Evolutionary conservation across 1,140 invertebrate genomes (phyloP), one percentile per base, ranked within the genome.

Genomic region (Doryteuthis pealeii): DNA sequence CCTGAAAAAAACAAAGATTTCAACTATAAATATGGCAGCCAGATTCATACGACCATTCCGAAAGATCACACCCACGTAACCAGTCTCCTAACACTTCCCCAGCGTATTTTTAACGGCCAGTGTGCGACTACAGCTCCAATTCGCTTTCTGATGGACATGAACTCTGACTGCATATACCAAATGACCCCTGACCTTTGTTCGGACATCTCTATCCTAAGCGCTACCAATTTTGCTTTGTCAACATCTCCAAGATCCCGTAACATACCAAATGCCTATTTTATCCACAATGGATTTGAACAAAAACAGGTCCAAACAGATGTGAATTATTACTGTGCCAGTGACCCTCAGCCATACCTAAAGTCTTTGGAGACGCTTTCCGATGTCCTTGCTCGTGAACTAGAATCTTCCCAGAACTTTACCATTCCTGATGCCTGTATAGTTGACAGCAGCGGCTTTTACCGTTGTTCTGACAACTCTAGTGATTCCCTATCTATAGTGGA

Each of bases 61-160:
- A 40, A 40, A 5, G 35, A 10, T 40, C 10, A 5, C 10, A 40
- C 3, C 10, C 35, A 3, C 3, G 35, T 40, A 40, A 3, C 35
- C 3, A 40, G 80, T 0, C 73, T 70, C 35, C 74, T 84, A 1
- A 67, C 79, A 10, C 65, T 84, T 28, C 78, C 82, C 5, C 80
- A 80, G 69, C 71, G 32, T 1, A 69, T 66, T 8, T 30, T 78
- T 3, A 77, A 68, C 18, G 82, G 79, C 18, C 30, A 72, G n/a
- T 84, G 82, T 35, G 49, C 80, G 15, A 49, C 49, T 28, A 77
- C 78, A 14, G 76, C 77, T 15, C 81, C 82, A 12, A 81, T 84
- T 10, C 71, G 45, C 3, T 84, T 78, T 62, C 72, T 81, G 35
- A 74, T 72, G 26, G 75, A 82, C 43, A 31, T 75, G 0, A 30